Evolutionary conservation across 1,140 invertebrate genomes (phyloP), one percentile per base, ranked within the genome.

Genomic region (Ceratina calcarata): DNA sequence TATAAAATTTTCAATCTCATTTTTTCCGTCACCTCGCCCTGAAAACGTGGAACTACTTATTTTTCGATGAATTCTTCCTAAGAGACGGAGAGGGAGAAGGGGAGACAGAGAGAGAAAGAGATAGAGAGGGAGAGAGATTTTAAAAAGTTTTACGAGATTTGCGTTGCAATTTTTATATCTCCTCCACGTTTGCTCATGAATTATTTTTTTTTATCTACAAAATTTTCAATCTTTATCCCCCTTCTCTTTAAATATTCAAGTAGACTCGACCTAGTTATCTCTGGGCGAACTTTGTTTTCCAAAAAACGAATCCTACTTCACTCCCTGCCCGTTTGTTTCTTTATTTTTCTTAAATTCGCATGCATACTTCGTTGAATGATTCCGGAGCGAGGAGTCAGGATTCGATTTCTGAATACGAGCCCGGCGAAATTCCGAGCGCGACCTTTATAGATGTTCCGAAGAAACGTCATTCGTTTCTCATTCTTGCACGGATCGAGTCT

Each of bases 371-470:
- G 55, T 57, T 7, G 15, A n/a, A 57, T n/a, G 55, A 16, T 24
- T 27, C 15, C 22, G 60, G 4, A 12, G 27, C 27, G 13, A 27
- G n/a, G 22, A 4, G 20, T 22, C 15, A 18, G 18, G 13, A 45
- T 10, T 65, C 32, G 62, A 45, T 65, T 65, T 20, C 62, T 45
- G 62, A 3, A 22, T 6, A 65, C 37, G 7, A 65, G 32, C 18
- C 6, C 18, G 32, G 10, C 37, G 3, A 3, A 45, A 65, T 45
- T 65, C 62, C 27, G 62, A 65, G 6, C 18, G 22, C 22, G 24
- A 61, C 60, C 32, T 65, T 65, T 45, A 27, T 45, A 37, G 62
- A 65, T 65, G 32, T 65, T 65, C 32, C 62, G 18, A 65, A 65
- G 27, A 65, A 65, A 65, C 62, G 62, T 45, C 62, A 45, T 32